Base-by-base conservation (phyloP, 2,888 invertebrate genomes). In the Hypercompe scribonia region DNA sequence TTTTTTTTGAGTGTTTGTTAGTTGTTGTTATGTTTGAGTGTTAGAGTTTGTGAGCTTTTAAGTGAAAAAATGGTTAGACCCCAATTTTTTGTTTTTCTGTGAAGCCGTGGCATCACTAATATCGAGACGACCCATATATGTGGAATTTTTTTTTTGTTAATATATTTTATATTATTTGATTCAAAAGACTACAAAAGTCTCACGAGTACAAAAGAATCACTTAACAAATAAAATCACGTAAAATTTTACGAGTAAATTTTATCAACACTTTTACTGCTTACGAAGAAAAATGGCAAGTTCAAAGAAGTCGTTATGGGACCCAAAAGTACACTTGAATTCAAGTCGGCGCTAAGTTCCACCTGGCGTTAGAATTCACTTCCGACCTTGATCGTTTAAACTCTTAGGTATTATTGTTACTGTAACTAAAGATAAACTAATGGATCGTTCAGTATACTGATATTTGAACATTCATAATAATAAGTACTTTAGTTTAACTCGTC, bases 281-380 rank as follows among this genome's bases (percentile, higher is more conserved):
- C 73, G 54, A 77, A 76, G 58, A 75, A 71, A 79, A 82, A 80
- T 68, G 68, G 46, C 13, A 76, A 77, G 82, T 83, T 81, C 74
- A 74, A 81, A 80, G 76, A 78, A 77, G 82, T 82, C 84, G 78
- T 84, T 81, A 84, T 75, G 76, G 63, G 68, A 70, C 82, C 82
- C 82, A 76, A 84, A 81, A 81, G 84, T 81, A 78, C 73, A 75
- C 80, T 81, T 81, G 75, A 76, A 76, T 76, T 79, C 78, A 79
- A 80, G 81, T 72, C 72, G 74, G 81, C 68, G 70, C 75, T 84
- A 79, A 79, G 73, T 69, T 75, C 75, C 84, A 84, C 84, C 84
- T 84, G 84, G 65, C 79, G 80, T 78, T 63, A 78, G 72, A 73
- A 84, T 83, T 84, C 82, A 84, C 82, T 83, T 70, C 68, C 54